Percentiles rank a stretch among this genome's conserved stretches.
Evolutionary conservation across 2,797 vertebrate species (phyloP).

Genomic region (Eurystomus glaucurus): DNA sequence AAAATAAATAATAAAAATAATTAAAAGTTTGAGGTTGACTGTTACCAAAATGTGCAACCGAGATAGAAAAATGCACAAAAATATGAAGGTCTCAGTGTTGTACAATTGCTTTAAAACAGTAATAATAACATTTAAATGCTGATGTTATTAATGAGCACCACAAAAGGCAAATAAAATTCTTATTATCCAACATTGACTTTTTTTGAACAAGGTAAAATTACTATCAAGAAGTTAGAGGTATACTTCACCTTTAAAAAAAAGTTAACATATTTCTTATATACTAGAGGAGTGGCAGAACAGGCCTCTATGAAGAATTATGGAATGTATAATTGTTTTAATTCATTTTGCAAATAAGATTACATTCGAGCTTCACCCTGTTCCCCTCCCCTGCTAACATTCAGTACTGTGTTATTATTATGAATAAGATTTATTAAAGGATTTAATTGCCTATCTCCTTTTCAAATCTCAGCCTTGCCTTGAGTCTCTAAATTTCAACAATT

Average conservation of each 20-base stretch:
- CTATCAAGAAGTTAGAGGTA: not conserved
- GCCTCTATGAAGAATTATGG: not conserved
- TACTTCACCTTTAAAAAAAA: not conserved
- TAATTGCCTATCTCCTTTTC: not conserved
- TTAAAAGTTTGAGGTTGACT: not conserved
- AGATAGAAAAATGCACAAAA: not conserved
- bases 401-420: not conserved
- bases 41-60: not conserved
- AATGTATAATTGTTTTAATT: not conserved
- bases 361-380: not conserved
- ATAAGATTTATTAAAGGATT: not conserved
- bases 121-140: not conserved
- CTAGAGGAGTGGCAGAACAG: not conserved
- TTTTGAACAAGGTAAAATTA: not conserved
- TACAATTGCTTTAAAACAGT: not conserved
- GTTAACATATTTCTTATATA: not conserved
- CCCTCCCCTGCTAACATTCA: fast-evolving
- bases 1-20: not conserved
- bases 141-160: not conserved
- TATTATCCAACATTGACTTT: not conserved
- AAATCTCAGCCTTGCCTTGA: not conserved
- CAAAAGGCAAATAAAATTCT: not conserved
- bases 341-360: not conserved
- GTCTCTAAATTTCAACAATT: not conserved
- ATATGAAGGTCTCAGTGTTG: not conserved